A percentile compares a stretch with the other conserved stretches of the same genome.
Evolutionary conservation across 2,113 vertebrate genomes (phyloP).

Genomic region (Pholis gunnellus): DNA sequence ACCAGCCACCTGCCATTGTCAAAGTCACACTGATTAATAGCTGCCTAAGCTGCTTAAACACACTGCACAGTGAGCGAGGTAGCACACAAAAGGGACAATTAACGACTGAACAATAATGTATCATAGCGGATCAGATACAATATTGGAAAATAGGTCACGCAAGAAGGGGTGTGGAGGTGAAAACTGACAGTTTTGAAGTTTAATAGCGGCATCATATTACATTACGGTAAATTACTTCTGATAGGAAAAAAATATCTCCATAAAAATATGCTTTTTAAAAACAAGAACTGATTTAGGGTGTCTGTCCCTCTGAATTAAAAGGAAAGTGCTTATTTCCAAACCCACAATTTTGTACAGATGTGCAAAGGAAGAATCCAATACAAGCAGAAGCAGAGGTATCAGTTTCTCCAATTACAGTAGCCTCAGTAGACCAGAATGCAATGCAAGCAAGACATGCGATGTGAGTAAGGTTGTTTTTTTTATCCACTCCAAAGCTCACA

Average conservation of each 20-base stretch:
- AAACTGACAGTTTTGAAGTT: not conserved
- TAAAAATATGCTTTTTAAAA: not conserved
- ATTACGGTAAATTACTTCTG: not conserved
- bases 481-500: not conserved
- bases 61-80: conserved; percentile 18
- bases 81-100: conserved; percentile 42
- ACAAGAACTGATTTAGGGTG: not conserved
- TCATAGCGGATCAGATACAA: not conserved
- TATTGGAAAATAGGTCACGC: conserved; percentile 25
- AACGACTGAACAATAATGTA: conserved; percentile 13
- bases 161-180: conserved; percentile 11
- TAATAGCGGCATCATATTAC: not conserved
- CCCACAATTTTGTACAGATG: not conserved
- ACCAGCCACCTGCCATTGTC: conserved; percentile 67
- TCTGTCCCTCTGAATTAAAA: not conserved
- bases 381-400: not conserved
- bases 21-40: conserved; percentile 66
- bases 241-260: not conserved
- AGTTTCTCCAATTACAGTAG: not conserved
- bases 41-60: conserved; percentile 63
- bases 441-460: not conserved
- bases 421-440: not conserved
- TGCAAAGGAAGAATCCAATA: not conserved
- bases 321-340: not conserved
- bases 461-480: too few relatives aligned